These are phyloP conservation scores for Coendou prehensilis DNA, from an alignment of 2,797 vertebrate genomes.

Conservation along the genomic window DNA sequence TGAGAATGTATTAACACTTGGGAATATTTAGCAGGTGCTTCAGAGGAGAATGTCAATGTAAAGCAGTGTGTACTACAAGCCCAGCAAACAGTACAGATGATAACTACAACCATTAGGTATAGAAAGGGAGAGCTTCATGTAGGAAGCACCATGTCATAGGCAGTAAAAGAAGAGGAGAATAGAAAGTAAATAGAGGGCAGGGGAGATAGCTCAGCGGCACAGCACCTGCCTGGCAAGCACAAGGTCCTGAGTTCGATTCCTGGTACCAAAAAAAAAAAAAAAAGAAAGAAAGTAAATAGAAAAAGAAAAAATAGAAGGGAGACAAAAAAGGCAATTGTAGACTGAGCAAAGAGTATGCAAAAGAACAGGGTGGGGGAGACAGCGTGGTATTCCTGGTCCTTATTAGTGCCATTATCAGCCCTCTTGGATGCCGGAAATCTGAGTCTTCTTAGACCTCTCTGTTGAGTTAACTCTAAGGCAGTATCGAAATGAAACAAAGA, in stretches of 20 bases:
- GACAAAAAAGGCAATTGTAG: not conserved
- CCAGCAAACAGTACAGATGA: not conserved
- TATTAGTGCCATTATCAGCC: not conserved
- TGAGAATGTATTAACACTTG: slow-evolving; percentile 35
- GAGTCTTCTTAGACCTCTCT: not conserved
- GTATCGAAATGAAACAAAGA: slow-evolving; percentile 33
- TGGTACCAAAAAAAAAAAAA: too few species aligned
- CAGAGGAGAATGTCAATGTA: not conserved
- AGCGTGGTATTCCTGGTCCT: not conserved
- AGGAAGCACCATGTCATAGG: not conserved
- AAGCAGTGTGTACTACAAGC: not conserved
- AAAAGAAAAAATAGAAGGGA: not conserved
- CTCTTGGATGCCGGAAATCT: not conserved
- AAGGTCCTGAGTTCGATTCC: too few species aligned
- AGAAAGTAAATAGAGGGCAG: not conserved
- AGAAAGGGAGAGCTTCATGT: not conserved
- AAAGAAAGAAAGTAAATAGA: not conserved
- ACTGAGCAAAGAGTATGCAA: not conserved
- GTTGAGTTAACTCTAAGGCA: not conserved
- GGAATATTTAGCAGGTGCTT: slow-evolving; percentile 28
- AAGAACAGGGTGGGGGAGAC: not conserved
- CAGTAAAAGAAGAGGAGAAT: not conserved
- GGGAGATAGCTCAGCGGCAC: too few species aligned
- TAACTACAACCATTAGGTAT: not conserved
- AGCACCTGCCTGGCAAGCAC: too few species aligned